Evolutionary conservation across 2,888 invertebrate genomes (phyloP), one percentile per base, ranked within the genome.

Genomic region (Metopia argyrocephala): DNA sequence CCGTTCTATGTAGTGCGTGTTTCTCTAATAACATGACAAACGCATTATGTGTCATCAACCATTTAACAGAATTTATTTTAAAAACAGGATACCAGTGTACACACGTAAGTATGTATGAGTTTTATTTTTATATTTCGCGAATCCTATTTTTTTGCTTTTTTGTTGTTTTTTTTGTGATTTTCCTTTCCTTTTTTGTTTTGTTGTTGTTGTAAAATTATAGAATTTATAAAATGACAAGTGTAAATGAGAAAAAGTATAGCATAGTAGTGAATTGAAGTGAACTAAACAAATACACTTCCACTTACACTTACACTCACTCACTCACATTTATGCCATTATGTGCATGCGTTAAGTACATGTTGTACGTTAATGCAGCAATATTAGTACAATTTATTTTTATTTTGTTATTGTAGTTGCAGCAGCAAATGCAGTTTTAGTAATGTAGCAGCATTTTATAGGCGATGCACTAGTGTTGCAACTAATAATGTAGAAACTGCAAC

Each of bases 41-140:
- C 61, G 66, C 70, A 73, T 78, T 78, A 73, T 73, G 54, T 78
- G 78, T 78, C 65, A 71, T 66, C 71, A 66, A 28, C 73, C 61
- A 61, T 78, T 76, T 61, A 65, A 71, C 45, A 46, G 78, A 65
- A 78, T 54, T 71, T 61, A 61, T 73, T 61, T 61, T n/a, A 5
- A 69, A 69, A 76, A 69, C 68, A 62, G 69, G 62, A 76, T 76
- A 46, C 56, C 56, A 56, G 2, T 23, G 23, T 20, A 15, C 18
- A 45, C n/a, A 62, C 9, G 9, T 59, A 59, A 3, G 31, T 61
- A 46, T 61, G 46, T 23, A 23, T 38, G 15, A 5, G 12, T 15
- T 3, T 38, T 38, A 3, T 38, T 12, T 6, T 9, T 12, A 38
- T 38, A 15, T 38, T 38, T 38, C 38, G 38, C 38, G 15, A 38